Conservation (phyloP, 1,140 invertebrate species). For the Lordiphosa collinella region DNA sequence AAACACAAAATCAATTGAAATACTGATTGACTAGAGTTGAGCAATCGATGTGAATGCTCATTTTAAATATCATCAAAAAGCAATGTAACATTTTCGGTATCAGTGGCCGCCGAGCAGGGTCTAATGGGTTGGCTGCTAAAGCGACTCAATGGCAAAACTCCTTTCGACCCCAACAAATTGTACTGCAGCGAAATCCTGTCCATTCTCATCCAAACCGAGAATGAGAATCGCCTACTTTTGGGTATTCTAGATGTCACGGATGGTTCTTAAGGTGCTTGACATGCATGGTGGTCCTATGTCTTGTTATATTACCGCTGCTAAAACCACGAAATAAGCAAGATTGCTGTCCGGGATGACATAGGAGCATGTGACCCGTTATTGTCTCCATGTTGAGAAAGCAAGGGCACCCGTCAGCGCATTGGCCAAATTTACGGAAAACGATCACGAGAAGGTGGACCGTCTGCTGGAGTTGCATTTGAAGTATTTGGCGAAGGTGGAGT, state of each 20-base stretch:
- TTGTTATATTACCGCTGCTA: slow-evolving; percentile 99
- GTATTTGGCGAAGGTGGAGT: slow-evolving; percentile 96
- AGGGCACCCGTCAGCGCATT: slow-evolving; percentile 91
- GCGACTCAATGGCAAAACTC: slow-evolving; percentile 89
- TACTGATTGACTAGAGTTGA: no score
- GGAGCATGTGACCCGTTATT: slow-evolving; percentile 97
- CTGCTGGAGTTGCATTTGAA: slow-evolving; percentile 98
- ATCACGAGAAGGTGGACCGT: slow-evolving; percentile 98
- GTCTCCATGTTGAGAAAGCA: slow-evolving; percentile 95
- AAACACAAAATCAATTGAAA: no score
- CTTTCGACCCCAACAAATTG: slow-evolving; percentile 97
- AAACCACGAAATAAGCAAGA: slow-evolving; percentile 94
- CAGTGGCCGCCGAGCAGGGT: slow-evolving; percentile 92
- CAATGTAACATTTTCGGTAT: no score
- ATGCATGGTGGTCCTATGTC: slow-evolving; percentile 94
- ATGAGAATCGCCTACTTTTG: slow-evolving; percentile 89
- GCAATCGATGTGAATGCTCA: no score
- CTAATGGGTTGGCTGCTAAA: slow-evolving; percentile 95
- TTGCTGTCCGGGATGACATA: slow-evolving; percentile 94
- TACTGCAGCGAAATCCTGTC: slow-evolving; percentile 98
- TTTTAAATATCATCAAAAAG: no score
- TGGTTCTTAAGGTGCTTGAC: slow-evolving; percentile 98
- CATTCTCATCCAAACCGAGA: slow-evolving; percentile 94
- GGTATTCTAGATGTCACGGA: slow-evolving; percentile 95
- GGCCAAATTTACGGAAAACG: slow-evolving; percentile 98